Evolutionary conservation across 2,888 invertebrate genomes (phyloP), one percentile per base, ranked within the genome.

Genomic region (Rhyacophila evoluta): DNA sequence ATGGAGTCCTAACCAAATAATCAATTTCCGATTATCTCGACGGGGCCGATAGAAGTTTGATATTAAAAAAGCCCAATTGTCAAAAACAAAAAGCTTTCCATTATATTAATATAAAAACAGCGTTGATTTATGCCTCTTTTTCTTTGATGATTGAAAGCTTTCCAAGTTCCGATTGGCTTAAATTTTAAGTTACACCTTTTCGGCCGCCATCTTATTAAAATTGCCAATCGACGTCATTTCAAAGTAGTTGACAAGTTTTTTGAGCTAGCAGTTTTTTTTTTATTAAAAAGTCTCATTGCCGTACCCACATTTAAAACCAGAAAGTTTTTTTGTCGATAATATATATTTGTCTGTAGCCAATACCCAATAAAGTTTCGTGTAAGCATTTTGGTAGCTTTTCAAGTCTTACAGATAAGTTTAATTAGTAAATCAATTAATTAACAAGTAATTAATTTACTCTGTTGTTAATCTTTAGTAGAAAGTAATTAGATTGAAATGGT

Each of bases 71-170:
- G 2, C 29, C 29, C 29, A 4, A 19, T 55, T 55, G 25, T 55
- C 55, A 19, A 55, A 19, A 55, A 55, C 55, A 55, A 55, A 55
- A 55, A 19, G 15, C 55, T 55, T 19, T 55, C 19, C 55, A 55
- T 55, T 55, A 55, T 55, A 19, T 55, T 55, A 55, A 25, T 55
- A 55, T 12, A 55, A 55, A 55, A 55, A 8, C 19, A 55, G 19
- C 55, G 25, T 12, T 55, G 55, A 55, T 55, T 55, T 55, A 55
- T 55, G 55, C 15, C 15, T 19, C 55, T 55, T 55, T 55, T 55
- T 55, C 55, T 8, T 55, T 55, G 55, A 19, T 55, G 19, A 55
- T 55, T 55, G 55, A 55, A 55, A 55, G 8, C 15, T 19, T 55
- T 19, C 2, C 6, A 55, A 55, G 55, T 25, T 25, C 19, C 55